Evolutionary conservation across 2,888 invertebrate genomes (phyloP), one percentile per base, ranked within the genome.

Genomic region (Thymelicus acteon): DNA sequence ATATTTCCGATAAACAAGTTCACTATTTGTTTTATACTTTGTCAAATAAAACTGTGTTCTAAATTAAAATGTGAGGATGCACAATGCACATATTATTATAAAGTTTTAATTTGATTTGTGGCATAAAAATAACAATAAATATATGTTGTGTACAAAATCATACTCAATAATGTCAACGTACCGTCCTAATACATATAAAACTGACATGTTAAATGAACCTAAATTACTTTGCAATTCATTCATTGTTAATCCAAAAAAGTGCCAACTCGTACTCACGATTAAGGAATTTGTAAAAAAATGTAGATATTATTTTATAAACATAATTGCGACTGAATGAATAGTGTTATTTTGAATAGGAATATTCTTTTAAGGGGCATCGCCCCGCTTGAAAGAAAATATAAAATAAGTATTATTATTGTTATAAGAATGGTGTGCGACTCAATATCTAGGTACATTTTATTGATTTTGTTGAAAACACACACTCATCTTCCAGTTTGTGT

Each of bases 321-420:
- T 73, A 75, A 76, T 77, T 77, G 75, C 72, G 78, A 78, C 78
- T 78, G 78, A 78, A 73, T 77, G 77, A 76, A 72, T 77, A 78
- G 75, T 75, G 70, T 77, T 78, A 77, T 75, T 77, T 75, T 77
- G 49, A 60, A 72, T 74, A 71, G 71, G 72, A 64, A 44, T 60
- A 71, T 47, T 65, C 64, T 52, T 44, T 39, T 69, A 52, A 31
- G 58, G 57, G 58, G 64, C 64, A 52, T 48, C 52, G 70, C 49
- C 49, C 60, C 49, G n/a, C 7, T n/a, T 15, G 40, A 63, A 57
- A 69, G 61, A 67, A 58, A 62, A 48, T 47, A 48, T 62, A 62
- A 44, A 62, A 40, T 63, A 64, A 70, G 69, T 70, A 70, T 70
- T 70, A 70, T 64, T 64, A 70, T 64, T 44, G 44, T 44, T 58